These are phyloP conservation scores for Nannoperca obscura DNA, from an alignment of 2,797 vertebrate genomes.

Conservation along the genomic window DNA sequence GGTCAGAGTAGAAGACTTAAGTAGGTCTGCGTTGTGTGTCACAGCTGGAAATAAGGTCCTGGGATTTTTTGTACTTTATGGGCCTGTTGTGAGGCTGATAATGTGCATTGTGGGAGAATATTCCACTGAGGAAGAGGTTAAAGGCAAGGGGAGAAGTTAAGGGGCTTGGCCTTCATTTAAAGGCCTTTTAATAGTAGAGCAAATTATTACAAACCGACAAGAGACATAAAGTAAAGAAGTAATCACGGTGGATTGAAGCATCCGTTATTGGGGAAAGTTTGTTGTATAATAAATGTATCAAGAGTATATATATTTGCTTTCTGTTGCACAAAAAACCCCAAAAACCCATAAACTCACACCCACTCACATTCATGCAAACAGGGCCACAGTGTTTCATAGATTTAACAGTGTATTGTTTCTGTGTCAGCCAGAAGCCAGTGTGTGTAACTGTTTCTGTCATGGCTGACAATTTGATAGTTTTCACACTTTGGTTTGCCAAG, in stretches of 20 bases:
- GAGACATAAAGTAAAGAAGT: conserved; percentile 28
- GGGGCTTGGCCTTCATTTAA: conserved; percentile 49
- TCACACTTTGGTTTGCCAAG: conserved; percentile 84
- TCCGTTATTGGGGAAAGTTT: conserved; percentile 20
- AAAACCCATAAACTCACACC: conserved; percentile 55
- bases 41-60: conserved; percentile 82
- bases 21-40: conserved; percentile 81
- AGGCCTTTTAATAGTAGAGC: conserved; percentile 35
- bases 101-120: conserved; percentile 77
- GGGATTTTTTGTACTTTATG: conserved; percentile 78
- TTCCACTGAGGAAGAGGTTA: conserved; percentile 62
- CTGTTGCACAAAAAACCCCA: conserved; percentile 27
- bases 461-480: conserved; percentile 86
- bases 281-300: conserved; percentile 51
- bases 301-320: conserved; percentile 48
- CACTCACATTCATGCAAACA: conserved; percentile 67
- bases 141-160: conserved; percentile 60
- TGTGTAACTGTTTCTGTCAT: conserved; percentile 85
- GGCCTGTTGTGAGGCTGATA: conserved; percentile 73
- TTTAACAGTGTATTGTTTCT: conserved; percentile 82
- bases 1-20: conserved; percentile 79
- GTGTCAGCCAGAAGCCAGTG: conserved; percentile 80
- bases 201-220: conserved; percentile 49
- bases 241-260: conserved; percentile 1
- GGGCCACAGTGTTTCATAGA: conserved; percentile 78